These are phyloP conservation scores for Cataglyphis altisquamis DNA, from an alignment of 2,888 invertebrate species.

Conservation along the genomic window DNA sequence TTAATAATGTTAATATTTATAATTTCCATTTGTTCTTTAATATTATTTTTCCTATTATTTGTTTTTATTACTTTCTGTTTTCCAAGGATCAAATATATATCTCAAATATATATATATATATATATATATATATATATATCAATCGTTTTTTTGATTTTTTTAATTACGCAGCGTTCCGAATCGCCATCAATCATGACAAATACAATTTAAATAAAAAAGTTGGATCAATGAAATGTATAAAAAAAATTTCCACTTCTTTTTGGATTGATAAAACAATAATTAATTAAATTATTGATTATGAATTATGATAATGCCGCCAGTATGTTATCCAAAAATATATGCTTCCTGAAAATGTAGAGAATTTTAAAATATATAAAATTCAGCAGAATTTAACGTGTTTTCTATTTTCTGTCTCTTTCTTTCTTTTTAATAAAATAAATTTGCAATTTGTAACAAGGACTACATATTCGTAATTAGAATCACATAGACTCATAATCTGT, in stretches of 20 bases:
- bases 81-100: neutral
- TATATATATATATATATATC: neutral
- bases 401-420: slow-evolving; percentile 16
- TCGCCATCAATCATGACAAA: slow-evolving; percentile 5
- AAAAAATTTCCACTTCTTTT: neutral
- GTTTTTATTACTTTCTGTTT: neutral
- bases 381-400: slow-evolving; percentile 40
- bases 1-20: neutral
- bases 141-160: neutral
- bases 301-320: no score
- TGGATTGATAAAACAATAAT: slow-evolving; percentile 34
- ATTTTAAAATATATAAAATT: neutral
- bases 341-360: no score
- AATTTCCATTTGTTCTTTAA: neutral
- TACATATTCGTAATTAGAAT: slow-evolving; percentile 54
- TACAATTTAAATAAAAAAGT: slow-evolving; percentile 35
- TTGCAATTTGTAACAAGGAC: neutral
- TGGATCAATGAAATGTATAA: neutral
- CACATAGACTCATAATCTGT: slow-evolving; percentile 9
- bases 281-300: slow-evolving; percentile 46
- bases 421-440: slow-evolving; percentile 57
- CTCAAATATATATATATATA: no score
- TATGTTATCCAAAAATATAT: no score
- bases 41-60: neutral
- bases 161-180: slow-evolving; percentile 14